A percentile compares a stretch with the other conserved stretches of the same genome.
phyloP scores from a whole-genome alignment of 1,140 invertebrate genomes.

The Lordiphosa mommai region DNA sequence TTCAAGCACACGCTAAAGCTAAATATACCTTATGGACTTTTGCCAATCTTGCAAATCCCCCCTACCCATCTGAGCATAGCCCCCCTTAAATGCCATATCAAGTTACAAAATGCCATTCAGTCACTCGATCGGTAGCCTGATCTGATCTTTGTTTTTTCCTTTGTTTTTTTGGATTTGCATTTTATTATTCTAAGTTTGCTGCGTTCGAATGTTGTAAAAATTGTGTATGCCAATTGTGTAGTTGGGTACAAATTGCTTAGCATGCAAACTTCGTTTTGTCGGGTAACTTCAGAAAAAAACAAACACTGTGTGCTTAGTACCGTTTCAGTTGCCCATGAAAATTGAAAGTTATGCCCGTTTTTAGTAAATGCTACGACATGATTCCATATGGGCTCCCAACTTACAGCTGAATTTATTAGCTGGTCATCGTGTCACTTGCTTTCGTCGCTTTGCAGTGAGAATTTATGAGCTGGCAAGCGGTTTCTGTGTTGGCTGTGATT shows the following conservation, averaged over 20 bases:
- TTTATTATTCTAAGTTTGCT: slow-evolving; percentile 4
- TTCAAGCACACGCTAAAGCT: no score
- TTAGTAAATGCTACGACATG: slow-evolving; percentile 42
- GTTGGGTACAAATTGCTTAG: slow-evolving; percentile 28
- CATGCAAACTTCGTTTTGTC: slow-evolving; percentile 47
- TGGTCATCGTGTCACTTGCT: slow-evolving; percentile 46
- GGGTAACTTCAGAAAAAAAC: slow-evolving; percentile 44
- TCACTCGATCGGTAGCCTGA: slow-evolving; percentile 14
- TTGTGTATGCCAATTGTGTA: slow-evolving; percentile 61
- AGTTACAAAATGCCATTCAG: slow-evolving; percentile 21
- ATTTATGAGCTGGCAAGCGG: slow-evolving; percentile 49
- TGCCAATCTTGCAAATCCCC: no score
- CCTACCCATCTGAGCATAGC: slow-evolving; percentile 1
- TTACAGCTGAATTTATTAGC: slow-evolving; percentile 55
- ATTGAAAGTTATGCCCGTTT: slow-evolving; percentile 62
- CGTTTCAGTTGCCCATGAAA: slow-evolving; percentile 57
- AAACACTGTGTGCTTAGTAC: slow-evolving; percentile 20
- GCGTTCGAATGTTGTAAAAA: slow-evolving; percentile 17
- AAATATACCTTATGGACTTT: no score
- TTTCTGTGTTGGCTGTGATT: slow-evolving; percentile 34
- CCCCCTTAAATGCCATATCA: slow-evolving; percentile 15
- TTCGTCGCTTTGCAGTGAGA: slow-evolving; percentile 29
- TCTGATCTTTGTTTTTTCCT: slow-evolving; percentile 9
- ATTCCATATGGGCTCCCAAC: slow-evolving; percentile 29
- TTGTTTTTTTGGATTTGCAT: not conserved